phyloP scores from a whole-genome alignment of 2,113 vertebrate genomes.

The Pedionomus torquatus region DNA sequence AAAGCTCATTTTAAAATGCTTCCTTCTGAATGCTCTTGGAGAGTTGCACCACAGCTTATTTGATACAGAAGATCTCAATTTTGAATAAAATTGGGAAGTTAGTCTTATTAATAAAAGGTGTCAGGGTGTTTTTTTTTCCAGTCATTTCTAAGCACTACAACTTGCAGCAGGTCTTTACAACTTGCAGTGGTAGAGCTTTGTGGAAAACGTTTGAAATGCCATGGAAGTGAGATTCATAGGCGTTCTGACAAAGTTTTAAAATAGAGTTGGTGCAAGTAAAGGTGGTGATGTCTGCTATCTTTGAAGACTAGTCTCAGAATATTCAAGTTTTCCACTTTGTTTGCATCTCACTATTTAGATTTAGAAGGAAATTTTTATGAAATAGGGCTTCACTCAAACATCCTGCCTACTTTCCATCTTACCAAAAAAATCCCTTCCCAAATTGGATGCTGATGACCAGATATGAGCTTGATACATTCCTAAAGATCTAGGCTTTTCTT shows the following conservation, averaged over 20 bases:
- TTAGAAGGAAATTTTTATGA: not conserved
- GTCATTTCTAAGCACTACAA: not conserved
- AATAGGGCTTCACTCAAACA: not conserved
- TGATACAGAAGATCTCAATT: not conserved
- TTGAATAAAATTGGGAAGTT: not conserved
- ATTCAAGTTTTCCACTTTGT: not conserved
- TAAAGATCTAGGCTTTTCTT: not conserved
- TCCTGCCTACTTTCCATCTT: not conserved
- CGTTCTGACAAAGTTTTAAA: not conserved
- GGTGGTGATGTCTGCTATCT: not conserved
- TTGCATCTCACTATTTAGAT: not conserved
- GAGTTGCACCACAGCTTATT: not conserved
- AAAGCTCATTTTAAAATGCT: not conserved
- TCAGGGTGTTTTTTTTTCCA: not conserved
- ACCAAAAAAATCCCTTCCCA: not conserved
- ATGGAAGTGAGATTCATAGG: not conserved
- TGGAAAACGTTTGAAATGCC: not conserved
- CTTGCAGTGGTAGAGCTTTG: not conserved
- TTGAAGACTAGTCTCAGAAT: not conserved
- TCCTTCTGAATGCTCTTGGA: not conserved
- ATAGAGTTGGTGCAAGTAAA: not conserved
- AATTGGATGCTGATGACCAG: not conserved
- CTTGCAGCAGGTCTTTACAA: not conserved
- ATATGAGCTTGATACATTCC: not conserved
- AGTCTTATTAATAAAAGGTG: not conserved